phyloP scores from a whole-genome alignment of 1,140 invertebrate genomes.

The Daktulosphaira vitifoliae region DNA sequence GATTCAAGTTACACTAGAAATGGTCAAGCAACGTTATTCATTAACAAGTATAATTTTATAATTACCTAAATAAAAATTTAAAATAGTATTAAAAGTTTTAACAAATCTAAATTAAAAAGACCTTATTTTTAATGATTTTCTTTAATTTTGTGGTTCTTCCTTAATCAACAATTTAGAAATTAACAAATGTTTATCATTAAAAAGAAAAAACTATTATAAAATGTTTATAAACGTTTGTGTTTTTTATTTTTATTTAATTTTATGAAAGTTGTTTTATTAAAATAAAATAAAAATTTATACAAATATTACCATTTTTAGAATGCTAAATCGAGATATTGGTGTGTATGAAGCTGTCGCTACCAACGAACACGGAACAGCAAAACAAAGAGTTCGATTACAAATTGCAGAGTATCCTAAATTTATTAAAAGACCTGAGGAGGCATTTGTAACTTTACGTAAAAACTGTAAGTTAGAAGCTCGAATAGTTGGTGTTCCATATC shows the following conservation, averaged over 20 bases:
- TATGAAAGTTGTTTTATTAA: no score
- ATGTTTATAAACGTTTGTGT: no score
- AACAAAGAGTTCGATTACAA: constrained; percentile 71
- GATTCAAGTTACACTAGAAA: constrained; percentile 80
- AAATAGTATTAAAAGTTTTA: background rate
- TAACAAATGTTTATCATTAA: no score
- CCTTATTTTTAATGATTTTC: no score
- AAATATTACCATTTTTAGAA: constrained; percentile 51
- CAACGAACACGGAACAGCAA: constrained; percentile 84
- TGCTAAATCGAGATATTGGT: constrained; percentile 84
- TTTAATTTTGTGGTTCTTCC: no score
- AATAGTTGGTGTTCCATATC: constrained; percentile 80
- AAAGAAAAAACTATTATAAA: no score
- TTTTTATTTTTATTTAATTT: no score
- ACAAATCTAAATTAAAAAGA: background rate
- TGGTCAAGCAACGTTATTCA: constrained; percentile 76
- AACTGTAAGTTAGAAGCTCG: constrained; percentile 70
- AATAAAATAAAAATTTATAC: background rate
- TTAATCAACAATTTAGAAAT: no score
- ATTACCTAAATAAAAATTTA: no score
- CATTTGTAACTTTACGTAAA: constrained; percentile 62
- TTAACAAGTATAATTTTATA: constrained; percentile 58
- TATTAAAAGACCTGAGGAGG: constrained; percentile 73
- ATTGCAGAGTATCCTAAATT: constrained; percentile 89
- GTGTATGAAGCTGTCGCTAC: constrained; percentile 84